Conservation (phyloP, 2,113 vertebrate genomes). For the Vimba vimba region DNA sequence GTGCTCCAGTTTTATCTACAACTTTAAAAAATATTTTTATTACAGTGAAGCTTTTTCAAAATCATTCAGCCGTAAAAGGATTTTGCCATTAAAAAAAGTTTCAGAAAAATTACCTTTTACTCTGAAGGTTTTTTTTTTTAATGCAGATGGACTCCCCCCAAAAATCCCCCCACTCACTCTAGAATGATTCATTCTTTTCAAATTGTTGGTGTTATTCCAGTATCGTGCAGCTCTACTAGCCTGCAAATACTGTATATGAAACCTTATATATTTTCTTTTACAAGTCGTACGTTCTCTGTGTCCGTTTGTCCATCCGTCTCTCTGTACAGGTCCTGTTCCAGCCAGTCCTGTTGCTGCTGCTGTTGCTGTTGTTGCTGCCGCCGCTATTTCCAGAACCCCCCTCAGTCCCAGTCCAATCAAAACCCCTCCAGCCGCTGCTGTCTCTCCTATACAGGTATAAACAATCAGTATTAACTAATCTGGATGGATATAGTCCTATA, state of each 20-base stretch:
- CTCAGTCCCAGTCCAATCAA: conserved; percentile 87
- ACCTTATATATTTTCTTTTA: neutral
- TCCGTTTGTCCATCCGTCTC: neutral
- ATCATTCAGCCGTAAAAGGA: no score
- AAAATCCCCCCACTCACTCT: no score
- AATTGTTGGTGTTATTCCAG: no score
- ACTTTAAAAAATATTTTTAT: no score
- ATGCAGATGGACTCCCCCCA: no score
- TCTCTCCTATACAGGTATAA: conserved; percentile 87
- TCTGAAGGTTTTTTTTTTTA: no score
- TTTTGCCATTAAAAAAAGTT: no score
- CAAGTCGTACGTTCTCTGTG: neutral
- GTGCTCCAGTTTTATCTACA: no score
- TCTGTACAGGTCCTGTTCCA: conserved; percentile 40
- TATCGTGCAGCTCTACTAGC: no score
- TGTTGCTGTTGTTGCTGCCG: conserved; percentile 70
- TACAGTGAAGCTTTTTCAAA: no score
- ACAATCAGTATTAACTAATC: neutral
- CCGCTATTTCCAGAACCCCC: conserved; percentile 81
- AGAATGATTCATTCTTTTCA: no score
- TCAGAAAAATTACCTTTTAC: no score
- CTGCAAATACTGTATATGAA: neutral
- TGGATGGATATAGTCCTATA: neutral
- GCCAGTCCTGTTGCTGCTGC: conserved; percentile 42
- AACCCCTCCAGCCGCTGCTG: conserved; percentile 85